phyloP scores from a whole-genome alignment of 2,888 invertebrate genomes.

The Eristalis arbustorum region DNA sequence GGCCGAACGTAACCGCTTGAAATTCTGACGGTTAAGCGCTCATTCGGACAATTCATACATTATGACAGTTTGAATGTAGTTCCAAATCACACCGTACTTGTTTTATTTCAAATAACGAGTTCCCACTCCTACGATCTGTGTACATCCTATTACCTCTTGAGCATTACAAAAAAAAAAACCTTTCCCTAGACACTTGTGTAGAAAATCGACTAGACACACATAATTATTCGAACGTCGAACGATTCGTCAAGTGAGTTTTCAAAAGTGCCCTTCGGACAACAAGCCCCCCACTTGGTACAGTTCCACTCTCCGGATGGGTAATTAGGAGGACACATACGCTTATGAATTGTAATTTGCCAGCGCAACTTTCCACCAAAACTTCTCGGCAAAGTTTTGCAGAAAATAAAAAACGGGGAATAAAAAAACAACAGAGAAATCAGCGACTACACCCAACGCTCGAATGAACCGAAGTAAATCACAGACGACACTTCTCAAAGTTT shows the following conservation, averaged over 20 bases:
- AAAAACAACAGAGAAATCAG: background rate
- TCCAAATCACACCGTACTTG: too few species aligned
- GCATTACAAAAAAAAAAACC: too few species aligned
- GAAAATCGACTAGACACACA: background rate
- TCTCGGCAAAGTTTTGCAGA: constrained; percentile 16
- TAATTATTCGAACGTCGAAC: background rate
- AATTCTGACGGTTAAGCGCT: too few species aligned
- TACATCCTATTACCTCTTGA: too few species aligned
- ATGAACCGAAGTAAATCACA: constrained; percentile 1
- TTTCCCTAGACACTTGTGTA: background rate
- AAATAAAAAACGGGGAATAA: constrained; percentile 28
- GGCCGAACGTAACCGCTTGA: too few species aligned
- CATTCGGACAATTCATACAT: too few species aligned
- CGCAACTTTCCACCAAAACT: constrained; percentile 49
- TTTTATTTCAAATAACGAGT: background rate
- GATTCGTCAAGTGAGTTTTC: background rate
- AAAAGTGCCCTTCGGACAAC: background rate
- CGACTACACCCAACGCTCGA: background rate
- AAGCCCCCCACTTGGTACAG: background rate
- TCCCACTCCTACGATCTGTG: too few species aligned
- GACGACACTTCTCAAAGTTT: constrained; percentile 17
- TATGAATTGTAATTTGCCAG: constrained; percentile 58
- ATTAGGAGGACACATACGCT: constrained; percentile 35
- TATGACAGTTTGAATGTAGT: too few species aligned
- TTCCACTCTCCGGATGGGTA: background rate